Evolutionary conservation across 2,888 invertebrate species (phyloP), one percentile per base, ranked within the genome.

Genomic region (Xanthia icteritia): DNA sequence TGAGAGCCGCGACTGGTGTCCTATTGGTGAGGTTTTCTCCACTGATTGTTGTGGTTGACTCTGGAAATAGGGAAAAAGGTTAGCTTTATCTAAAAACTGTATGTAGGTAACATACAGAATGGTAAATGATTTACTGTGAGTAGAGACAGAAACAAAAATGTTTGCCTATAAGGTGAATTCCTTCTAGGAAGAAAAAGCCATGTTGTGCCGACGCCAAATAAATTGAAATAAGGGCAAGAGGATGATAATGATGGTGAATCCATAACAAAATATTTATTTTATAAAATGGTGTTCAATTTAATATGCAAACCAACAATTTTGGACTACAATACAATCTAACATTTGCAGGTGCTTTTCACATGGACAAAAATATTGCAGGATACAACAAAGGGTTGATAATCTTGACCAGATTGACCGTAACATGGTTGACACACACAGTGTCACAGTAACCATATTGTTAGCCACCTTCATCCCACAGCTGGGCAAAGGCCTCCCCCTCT

Each of bases 1-100:
- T 94, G 94, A 97, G 95, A 93, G 97, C 94, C 90, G 98, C 93
- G 95, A 98, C 94, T 88, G 98, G 97, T 94, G 98, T 92, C 93
- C 97, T 89, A 88, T 97, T 83, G 94, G 96, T 89, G 94, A 97
- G 92, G 89, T 96, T 89, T 91, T 97, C 86, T 93, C 96, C 77
- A 78, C 91, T 73, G 91, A 60, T 81, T 91, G 93, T 56, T 90
- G 94, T 58, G 89, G 91, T 74, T 91, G 92, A 4, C 79, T 64
- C 92, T 93, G 89, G 9, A 83, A 82, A 82, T 20, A n/a, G 6
- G 20, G 13, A 27, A 17, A 20, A 8, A 39, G 17, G 5, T 31
- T 20, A 15, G 27, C 5, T 9, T 45, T 23, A 31, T 31, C 11
- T 27, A 11, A 27, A 45, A 65, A 42, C 11, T 42, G 9, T 64